Conservation (phyloP, 2,113 vertebrate genomes). For the Odocoileus hemionus region DNA sequence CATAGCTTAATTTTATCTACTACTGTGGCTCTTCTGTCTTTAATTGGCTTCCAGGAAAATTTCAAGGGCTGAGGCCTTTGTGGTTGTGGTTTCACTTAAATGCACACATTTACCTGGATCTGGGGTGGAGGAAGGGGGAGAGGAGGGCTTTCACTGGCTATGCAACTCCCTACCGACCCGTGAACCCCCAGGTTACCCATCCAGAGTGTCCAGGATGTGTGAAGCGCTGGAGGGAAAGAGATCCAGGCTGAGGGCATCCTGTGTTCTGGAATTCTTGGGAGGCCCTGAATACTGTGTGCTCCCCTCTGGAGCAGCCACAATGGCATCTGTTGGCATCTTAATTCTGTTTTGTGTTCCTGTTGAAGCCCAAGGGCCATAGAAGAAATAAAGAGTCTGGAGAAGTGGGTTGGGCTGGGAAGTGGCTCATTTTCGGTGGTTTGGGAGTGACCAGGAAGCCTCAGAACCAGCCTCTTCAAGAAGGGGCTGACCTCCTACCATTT, state of each 20-base stretch:
- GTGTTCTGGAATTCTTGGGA: not conserved
- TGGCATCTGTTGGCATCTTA: not conserved
- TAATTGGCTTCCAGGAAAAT: conserved; percentile 65
- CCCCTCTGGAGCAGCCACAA: not conserved
- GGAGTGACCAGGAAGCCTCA: not conserved
- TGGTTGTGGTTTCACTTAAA: conserved; percentile 49
- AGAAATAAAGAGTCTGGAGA: not conserved
- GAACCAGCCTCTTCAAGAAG: not conserved
- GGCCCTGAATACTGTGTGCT: not conserved
- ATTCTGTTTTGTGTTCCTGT: not conserved
- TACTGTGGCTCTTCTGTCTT: conserved; percentile 32
- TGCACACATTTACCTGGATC: conserved; percentile 45
- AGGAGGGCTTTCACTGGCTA: not conserved
- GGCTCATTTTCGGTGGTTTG: not conserved
- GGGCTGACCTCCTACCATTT: not conserved
- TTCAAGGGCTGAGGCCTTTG: not conserved
- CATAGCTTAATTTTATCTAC: conserved; percentile 56
- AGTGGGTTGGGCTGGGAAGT: not conserved
- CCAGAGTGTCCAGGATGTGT: not conserved
- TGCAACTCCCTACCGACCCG: not conserved
- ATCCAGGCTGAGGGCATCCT: not conserved
- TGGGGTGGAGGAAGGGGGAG: not conserved
- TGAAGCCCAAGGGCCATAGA: not conserved
- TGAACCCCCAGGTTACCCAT: not conserved
- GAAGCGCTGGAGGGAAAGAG: not conserved